Percentiles rank a stretch among this genome's conserved stretches.
Evolutionary conservation across 2,113 vertebrate genomes (phyloP).

Genomic region (Paramisgurnus dabryanus): DNA sequence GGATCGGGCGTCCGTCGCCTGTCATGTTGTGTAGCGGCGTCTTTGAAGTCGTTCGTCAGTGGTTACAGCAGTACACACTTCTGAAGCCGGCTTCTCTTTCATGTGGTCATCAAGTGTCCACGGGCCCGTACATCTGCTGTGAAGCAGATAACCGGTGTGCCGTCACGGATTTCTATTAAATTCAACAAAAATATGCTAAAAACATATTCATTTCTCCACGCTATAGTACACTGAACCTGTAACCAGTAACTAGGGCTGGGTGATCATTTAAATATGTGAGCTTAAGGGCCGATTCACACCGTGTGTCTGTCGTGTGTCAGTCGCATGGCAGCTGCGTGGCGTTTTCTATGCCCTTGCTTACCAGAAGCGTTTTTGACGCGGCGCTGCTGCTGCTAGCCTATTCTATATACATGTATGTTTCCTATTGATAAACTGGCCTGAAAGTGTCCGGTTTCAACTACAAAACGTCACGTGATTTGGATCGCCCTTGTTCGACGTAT

Average conservation of each 20-base stretch:
- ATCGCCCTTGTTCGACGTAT: no score
- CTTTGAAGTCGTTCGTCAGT: slow-evolving; percentile 73
- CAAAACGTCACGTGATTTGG: no score
- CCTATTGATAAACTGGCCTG: no score
- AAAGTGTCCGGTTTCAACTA: no score
- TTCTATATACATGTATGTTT: no score
- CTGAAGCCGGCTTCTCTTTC: slow-evolving; percentile 70
- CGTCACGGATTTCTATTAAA: slow-evolving; percentile 65
- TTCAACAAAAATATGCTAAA: slow-evolving; percentile 27
- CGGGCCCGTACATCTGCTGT: slow-evolving; percentile 69
- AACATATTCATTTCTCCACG: not conserved
- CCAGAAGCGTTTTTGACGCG: no score
- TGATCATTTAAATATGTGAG: not conserved
- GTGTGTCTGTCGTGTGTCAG: no score
- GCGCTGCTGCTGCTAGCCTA: no score
- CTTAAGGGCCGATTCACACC: no score
- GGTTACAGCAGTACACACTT: slow-evolving; percentile 67
- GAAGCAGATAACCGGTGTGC: slow-evolving; percentile 66
- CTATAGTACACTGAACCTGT: not conserved
- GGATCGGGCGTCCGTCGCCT: slow-evolving; percentile 60
- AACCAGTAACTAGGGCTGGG: not conserved
- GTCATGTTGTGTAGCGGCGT: slow-evolving; percentile 68
- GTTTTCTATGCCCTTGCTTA: no score
- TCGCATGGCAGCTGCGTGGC: no score
- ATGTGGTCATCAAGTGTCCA: slow-evolving; percentile 71